Base-by-base conservation (phyloP, 2,888 invertebrate species). In the Caenorhabditis afra region DNA sequence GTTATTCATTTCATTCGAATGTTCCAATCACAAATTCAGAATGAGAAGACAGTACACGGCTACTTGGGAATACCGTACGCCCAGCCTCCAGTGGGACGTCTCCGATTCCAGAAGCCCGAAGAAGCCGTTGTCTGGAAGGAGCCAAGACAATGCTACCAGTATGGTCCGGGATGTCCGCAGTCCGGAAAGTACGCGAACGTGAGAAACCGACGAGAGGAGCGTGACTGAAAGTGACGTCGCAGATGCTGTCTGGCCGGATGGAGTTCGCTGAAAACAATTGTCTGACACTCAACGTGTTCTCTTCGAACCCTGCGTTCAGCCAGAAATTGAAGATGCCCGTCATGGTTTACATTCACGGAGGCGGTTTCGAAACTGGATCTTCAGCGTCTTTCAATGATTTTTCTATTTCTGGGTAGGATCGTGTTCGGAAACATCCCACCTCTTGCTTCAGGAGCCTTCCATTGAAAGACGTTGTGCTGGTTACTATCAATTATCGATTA, bases 381-480 rank as follows among this genome's bases (percentile, higher is more conserved):
- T 55, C 66, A n/a, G 37, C 53, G 1, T 53, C 71, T 29, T 41
- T 35, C 35, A 47, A 41, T 29, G 66, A 65, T 18, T 78, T 61
- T 23, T 78, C 78, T 1, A 10, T 78, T 3, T 57, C 71, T 0
- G 71, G 77, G 77, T 77, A 11, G 3, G 45, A 39, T 37, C 11
- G 18, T 16, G 39, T 39, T 20, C 20, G 20, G 18, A 1, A 39
- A 18, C 16, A n/a, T n/a, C n/a, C n/a, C n/a, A n/a, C n/a, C n/a
- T 58, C 20, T 20, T 14, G n/a, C 3, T 87, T 58, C 41, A 86
- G 86, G 58, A 87, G 85, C 39, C 75, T 88, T 20, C 88, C 87
- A 53, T n/a, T 74, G 14, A 86, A 85, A 66, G 88, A 85, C 57
- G 81, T 88, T 0, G 45, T 88, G 39, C 81, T 87, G 14, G 86